These are phyloP conservation scores for Cristatella mucedo DNA, from an alignment of 2,888 invertebrate species.

Conservation along the genomic window DNA sequence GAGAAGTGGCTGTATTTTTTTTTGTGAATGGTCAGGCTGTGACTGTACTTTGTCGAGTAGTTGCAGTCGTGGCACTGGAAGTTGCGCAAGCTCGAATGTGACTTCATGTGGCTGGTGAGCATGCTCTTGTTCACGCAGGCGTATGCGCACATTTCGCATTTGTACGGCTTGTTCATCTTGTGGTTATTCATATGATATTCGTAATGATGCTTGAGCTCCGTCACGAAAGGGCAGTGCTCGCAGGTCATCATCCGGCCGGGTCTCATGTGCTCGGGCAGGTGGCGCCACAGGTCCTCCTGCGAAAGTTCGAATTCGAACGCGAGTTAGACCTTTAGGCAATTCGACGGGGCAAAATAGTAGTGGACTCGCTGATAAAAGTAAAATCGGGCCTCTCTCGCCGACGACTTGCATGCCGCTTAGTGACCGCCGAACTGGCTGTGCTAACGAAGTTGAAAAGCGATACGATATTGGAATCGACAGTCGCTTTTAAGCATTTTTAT, in stretches of 20 bases:
- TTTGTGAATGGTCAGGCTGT: slow-evolving; percentile 84
- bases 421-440: no score
- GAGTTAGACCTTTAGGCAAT: no score
- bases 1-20: slow-evolving; percentile 79
- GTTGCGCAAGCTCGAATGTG: slow-evolving; percentile 68
- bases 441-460: no score
- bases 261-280: slow-evolving; percentile 72
- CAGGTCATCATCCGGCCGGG: slow-evolving; percentile 78
- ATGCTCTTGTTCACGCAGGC: slow-evolving; percentile 49
- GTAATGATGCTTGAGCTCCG: slow-evolving; percentile 93
- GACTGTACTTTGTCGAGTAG: slow-evolving; percentile 94
- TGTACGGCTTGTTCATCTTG: slow-evolving; percentile 82
- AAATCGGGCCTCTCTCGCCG: no score
- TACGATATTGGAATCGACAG: no score
- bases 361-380: no score
- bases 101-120: slow-evolving; percentile 93
- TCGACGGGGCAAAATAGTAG: no score
- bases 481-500: no score
- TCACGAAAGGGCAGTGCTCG: slow-evolving; percentile 84
- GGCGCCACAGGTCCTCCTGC: slow-evolving; percentile 72
- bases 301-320: no score
- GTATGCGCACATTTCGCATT: slow-evolving; percentile 62
- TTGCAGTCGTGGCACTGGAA: slow-evolving; percentile 81
- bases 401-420: no score
- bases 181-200: slow-evolving; percentile 94